Base-by-base conservation (phyloP, 1,140 invertebrate genomes). In the Cydia strobilella region DNA sequence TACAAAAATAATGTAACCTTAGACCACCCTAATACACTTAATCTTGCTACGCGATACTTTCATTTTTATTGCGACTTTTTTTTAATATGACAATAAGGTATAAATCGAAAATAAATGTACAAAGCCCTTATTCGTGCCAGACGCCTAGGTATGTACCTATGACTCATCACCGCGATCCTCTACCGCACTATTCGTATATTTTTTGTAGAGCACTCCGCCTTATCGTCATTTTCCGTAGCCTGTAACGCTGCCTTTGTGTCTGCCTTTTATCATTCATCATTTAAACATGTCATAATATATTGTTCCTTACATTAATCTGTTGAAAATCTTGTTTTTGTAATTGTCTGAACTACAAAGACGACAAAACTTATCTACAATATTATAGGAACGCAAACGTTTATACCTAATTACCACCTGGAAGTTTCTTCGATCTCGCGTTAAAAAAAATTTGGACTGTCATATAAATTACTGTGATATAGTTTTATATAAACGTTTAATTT, bases 401-500 rank as follows among this genome's bases (percentile, higher is more conserved):
- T 69, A 72, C 74, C 85, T 84, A 78, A 76, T 77, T 82, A 76
- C 81, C 79, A 77, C 77, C 74, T 81, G 81, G 77, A 81, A 75
- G 75, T 81, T 82, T 88, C 82, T 86, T 84, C 82, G 90, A 90
- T 90, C 86, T 90, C 88, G 84, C 65, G 3, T 78, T 79, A 69
- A 79, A 75, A 71, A 77, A 74, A 66, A 78, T 81, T 88, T 89
- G 87, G 84, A 88, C 86, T 90, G 84, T 86, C 74, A 76, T 74
- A 63, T 15, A 89, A 90, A 91, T 90, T 91, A 86, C 89, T 92
- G 90, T 92, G 90, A 92, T 92, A 92, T 91, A 91, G 89, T 89
- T 83, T 90, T 92, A 81, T 91, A 90, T 84, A 59, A 89, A 85
- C 86, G 88, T 88, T 82, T 83, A 81, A 84, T 78, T 81, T 84